Evolutionary conservation across 2,113 vertebrate genomes (phyloP).

Genomic region (Daubentonia madagascariensis): DNA sequence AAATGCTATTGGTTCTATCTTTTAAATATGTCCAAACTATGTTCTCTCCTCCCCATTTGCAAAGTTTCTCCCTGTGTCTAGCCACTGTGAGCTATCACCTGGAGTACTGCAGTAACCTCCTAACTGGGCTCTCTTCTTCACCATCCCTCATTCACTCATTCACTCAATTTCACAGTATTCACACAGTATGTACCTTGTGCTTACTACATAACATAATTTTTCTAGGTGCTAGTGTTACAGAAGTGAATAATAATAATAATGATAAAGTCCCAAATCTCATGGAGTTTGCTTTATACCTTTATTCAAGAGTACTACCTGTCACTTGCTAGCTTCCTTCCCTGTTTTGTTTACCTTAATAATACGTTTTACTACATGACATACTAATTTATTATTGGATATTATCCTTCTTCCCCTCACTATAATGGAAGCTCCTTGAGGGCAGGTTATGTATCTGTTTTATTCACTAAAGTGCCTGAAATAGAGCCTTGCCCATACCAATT

Average conservation of each 20-base stretch:
- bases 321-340: not conserved
- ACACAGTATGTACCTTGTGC: not conserved
- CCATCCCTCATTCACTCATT: not conserved
- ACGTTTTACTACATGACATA: not conserved
- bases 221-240: not conserved
- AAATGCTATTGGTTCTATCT: not conserved
- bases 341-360: not conserved
- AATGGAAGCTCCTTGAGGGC: not conserved
- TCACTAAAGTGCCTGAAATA: not conserved
- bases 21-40: not conserved
- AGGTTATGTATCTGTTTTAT: not conserved
- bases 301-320: not conserved
- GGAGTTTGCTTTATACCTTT: not conserved
- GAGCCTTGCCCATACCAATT: not conserved
- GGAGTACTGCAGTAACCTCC: not conserved
- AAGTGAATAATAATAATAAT: not conserved
- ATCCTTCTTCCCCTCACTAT: not conserved
- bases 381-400: not conserved
- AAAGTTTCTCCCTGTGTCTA: not conserved
- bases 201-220: not conserved
- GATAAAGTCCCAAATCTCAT: not conserved
- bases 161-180: not conserved
- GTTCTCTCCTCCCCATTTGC: not conserved
- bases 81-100: not conserved
- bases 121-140: not conserved